Base-by-base conservation (phyloP, 2,113 vertebrate genomes). In the Phalacrocorax pelagicus region DNA sequence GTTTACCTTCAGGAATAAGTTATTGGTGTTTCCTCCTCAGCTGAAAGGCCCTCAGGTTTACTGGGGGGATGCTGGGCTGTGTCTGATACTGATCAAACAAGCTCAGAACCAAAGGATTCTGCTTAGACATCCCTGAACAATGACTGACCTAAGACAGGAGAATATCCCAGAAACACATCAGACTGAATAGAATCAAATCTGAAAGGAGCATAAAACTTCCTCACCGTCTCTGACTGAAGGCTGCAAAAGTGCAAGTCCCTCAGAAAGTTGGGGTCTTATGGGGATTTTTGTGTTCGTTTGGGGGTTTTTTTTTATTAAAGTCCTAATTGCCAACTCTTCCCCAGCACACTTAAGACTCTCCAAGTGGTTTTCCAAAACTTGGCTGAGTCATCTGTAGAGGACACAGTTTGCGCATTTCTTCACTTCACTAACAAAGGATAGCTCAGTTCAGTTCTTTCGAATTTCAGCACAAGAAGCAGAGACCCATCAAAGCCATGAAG, bases 401-500 rank as follows among this genome's bases (percentile, higher is more conserved):
- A 71, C 14, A 77, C 18, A 14, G 7, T 86, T 63, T 86, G 57
- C n/a, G 5, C 71, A 65, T 23, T 67, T 66, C 19, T 81, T 91
- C 74, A 61, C n/a, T 77, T 81, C 72, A 42, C 42, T 80, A 88
- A 87, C n/a, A 90, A 88, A 83, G n/a, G 19, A 81, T 4, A 90
- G 22, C 15, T 59, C 55, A 49, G 69, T 65, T 90, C 34, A 4
- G 2, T 55, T 75, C 27, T 80, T 57, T 46, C 65, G 69, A 67
- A 96, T 81, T 74, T 72, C 77, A 75, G 32, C 75, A 62, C 19
- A 47, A 78, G 47, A 55, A 84, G 49, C 72, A 94, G 2, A 84
- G 61, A 40, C 77, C 92, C 81, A 92, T 86, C 90, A 93, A 94
- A 93, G 59, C 40, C 36, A 49, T 36, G 36, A 91, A 93, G 93